Percentiles rank a stretch among this genome's conserved stretches.
Evolutionary conservation across 2,888 invertebrate species (phyloP).

Genomic region (Aspidiotus rigidus): DNA sequence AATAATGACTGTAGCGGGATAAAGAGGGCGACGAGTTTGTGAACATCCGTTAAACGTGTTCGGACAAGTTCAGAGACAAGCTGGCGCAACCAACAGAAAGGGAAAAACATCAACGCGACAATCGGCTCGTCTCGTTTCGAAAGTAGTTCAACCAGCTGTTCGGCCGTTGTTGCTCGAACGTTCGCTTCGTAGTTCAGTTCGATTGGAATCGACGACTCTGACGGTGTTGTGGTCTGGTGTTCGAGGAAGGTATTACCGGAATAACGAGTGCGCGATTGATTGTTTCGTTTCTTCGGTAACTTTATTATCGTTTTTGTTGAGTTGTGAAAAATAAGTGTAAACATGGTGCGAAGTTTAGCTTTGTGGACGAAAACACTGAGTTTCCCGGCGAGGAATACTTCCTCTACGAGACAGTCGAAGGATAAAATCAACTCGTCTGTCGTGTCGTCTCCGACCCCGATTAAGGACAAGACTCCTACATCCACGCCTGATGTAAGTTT

Average conservation of each 20-base stretch:
- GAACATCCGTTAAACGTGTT: slow-evolving; percentile 33
- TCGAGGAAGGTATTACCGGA: slow-evolving; percentile 11
- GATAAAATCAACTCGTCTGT: slow-evolving; percentile 35
- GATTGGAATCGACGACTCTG: no score
- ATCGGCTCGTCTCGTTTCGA: slow-evolving; percentile 5
- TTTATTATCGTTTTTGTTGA: slow-evolving; percentile 2
- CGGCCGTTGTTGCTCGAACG: slow-evolving; percentile 1
- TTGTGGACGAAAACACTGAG: slow-evolving; percentile 88
- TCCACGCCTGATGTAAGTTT: slow-evolving; percentile 40
- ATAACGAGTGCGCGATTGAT: not conserved
- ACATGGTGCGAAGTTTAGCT: slow-evolving; percentile 76
- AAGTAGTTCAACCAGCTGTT: slow-evolving; percentile 33
- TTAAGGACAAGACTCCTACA: slow-evolving; percentile 38
- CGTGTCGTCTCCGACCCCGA: slow-evolving; percentile 35
- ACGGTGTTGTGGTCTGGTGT: not conserved
- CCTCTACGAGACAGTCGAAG: slow-evolving; percentile 57
- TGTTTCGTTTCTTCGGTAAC: not conserved
- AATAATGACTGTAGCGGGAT: slow-evolving; percentile 19
- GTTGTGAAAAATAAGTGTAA: not conserved
- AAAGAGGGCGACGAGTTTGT: slow-evolving; percentile 30
- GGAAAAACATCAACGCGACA: slow-evolving; percentile 14
- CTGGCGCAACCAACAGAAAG: slow-evolving; percentile 22
- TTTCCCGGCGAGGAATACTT: slow-evolving; percentile 75
- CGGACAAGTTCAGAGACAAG: slow-evolving; percentile 29
- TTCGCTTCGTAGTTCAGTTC: not conserved